These are phyloP conservation scores for Pan paniscus DNA, from an alignment of 2,113 vertebrate species.

Conservation along the genomic window DNA sequence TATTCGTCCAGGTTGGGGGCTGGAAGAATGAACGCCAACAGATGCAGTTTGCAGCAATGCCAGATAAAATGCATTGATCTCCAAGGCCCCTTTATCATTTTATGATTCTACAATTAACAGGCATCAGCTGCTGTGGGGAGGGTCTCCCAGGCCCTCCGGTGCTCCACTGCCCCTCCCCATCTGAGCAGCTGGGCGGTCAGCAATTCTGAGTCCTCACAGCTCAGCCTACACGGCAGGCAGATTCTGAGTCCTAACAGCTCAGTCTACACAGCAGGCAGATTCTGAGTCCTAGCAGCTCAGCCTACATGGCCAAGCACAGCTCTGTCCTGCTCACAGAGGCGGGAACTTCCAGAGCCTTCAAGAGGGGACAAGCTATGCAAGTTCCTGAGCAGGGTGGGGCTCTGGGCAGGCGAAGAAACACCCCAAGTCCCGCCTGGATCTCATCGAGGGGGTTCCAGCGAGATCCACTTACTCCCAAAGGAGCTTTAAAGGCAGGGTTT, in stretches of 20 bases:
- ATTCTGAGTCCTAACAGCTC: too few relatives aligned
- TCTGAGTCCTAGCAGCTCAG: neutral
- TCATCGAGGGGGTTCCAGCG: too few relatives aligned
- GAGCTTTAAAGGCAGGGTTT: neutral
- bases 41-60: neutral
- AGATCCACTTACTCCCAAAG: neutral
- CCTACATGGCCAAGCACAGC: neutral
- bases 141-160: neutral
- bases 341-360: neutral
- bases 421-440: too few relatives aligned
- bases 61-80: neutral
- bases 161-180: neutral
- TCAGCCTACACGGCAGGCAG: too few relatives aligned
- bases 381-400: neutral
- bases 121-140: neutral
- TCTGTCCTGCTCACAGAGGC: neutral
- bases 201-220: too few relatives aligned
- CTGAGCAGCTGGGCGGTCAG: neutral
- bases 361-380: neutral
- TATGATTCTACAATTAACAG: neutral
- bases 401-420: rapidly evolving
- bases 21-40: neutral
- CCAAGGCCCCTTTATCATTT: neutral
- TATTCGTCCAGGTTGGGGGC: rapidly evolving
- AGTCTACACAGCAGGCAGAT: too few relatives aligned